Base-by-base conservation (phyloP, 2,888 invertebrate genomes). In the Operophtera brumata region DNA sequence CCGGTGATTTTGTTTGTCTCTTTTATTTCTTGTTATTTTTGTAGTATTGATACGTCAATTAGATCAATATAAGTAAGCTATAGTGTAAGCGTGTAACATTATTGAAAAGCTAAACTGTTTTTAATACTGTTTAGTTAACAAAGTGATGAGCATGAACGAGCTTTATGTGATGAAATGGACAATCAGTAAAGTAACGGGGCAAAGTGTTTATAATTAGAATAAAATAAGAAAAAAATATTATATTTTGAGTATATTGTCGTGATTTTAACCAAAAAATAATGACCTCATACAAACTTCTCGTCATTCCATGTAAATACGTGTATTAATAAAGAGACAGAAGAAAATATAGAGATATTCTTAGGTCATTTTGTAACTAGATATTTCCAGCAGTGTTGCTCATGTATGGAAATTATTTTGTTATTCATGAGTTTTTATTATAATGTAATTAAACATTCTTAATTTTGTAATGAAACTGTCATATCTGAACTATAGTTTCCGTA, bases 251-350 rank as follows among this genome's bases (percentile, higher is more conserved):
- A 85, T 77, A 74, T 82, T 80, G 77, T 84, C 86, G 89, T 89
- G 88, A 89, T 89, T 85, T 81, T 77, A 86, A 87, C 86, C 87
- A 86, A 88, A 88, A 87, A 86, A 79, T n/a, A 73, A 78, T 72
- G 74, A 82, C 79, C 78, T 80, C 82, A 72, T 72, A 51, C 55
- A 59, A 62, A 71, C 71, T 77, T 75, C 75, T 78, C 75, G 73
- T 78, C 75, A 79, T 78, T 76, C 75, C 77, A 70, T 82, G 80
- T 82, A 80, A 79, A 82, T 82, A 81, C 69, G 71, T 75, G 73
- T 69, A 49, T 43, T 57, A 54, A 14, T 52, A 47, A 44, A 45
- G 37, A 62, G 45, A 62, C 62, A 61, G 50, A 57, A 58, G 49
- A 40, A 60, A 48, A n/a, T n/a, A n/a, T n/a, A n/a, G n/a, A n/a